Evolutionary conservation across 2,797 vertebrate genomes (phyloP).

Genomic region (Sebastes iracundus): DNA sequence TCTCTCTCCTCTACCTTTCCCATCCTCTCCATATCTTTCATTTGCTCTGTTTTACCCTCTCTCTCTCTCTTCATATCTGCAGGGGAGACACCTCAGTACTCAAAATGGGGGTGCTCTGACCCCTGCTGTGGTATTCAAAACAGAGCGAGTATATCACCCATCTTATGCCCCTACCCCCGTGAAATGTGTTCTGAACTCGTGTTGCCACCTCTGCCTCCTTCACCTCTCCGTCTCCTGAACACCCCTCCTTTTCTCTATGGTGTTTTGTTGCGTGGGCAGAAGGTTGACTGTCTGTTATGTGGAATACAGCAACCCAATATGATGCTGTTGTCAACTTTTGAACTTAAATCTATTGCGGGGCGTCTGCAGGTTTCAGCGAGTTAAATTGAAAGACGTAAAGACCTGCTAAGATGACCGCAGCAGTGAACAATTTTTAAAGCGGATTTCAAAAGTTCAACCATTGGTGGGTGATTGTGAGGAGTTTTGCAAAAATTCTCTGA

Average conservation of each 20-base stretch:
- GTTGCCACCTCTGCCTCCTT: neutral
- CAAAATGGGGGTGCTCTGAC: slow-evolving; percentile 23
- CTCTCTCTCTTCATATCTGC: neutral
- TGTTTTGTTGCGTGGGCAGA: neutral
- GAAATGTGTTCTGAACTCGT: neutral
- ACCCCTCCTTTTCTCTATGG: neutral
- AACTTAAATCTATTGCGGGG: neutral
- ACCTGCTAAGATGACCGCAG: neutral
- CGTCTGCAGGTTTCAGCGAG: neutral
- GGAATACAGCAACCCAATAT: neutral
- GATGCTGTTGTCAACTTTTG: slow-evolving; percentile 10
- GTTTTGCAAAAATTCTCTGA: slow-evolving; percentile 6
- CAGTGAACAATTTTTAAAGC: slow-evolving; percentile 13
- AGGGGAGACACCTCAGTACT: neutral
- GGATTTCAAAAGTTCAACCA: slow-evolving; percentile 1
- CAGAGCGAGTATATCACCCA: neutral
- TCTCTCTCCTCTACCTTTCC: neutral
- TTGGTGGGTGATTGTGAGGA: neutral
- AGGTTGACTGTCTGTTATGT: slow-evolving; percentile 7
- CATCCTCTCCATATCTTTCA: neutral
- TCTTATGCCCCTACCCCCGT: neutral
- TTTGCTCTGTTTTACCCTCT: neutral
- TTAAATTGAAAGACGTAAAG: neutral
- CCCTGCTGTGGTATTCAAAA: slow-evolving; percentile 30
- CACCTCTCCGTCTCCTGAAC: neutral